A percentile compares a stretch with the other conserved stretches of the same genome.
Conservation (phyloP, 1,140 invertebrate species). For the Cotesia chilonis region DNA sequence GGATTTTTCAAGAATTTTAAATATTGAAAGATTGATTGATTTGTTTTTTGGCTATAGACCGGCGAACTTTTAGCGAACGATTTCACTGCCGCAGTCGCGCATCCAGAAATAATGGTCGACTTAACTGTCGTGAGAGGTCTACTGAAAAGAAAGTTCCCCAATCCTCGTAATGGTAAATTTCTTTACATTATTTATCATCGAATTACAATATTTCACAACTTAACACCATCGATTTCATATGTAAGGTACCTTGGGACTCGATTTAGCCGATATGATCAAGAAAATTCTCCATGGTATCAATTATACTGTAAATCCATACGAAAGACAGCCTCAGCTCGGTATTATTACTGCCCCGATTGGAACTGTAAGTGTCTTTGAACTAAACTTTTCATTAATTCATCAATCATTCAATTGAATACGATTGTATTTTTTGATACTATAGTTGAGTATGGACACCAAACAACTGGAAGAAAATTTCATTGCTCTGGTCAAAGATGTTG, state of each 20-base stretch:
- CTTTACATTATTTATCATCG: background rate
- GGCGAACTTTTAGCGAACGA: conserved; percentile 75
- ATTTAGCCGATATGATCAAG: conserved; percentile 70
- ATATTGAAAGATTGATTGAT: conserved; percentile 6
- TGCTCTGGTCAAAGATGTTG: conserved; percentile 71
- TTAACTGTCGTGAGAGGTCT: conserved; percentile 77
- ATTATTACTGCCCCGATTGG: conserved; percentile 73
- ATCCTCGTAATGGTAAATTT: conserved; percentile 66
- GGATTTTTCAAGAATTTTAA: background rate
- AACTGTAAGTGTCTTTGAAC: conserved; percentile 62
- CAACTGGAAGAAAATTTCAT: conserved; percentile 78
- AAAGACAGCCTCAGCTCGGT: conserved; percentile 75
- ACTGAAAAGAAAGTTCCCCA: conserved; percentile 80
- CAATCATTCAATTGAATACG: background rate
- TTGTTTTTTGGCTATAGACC: conserved; percentile 62
- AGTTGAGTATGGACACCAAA: conserved; percentile 76
- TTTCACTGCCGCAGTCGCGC: conserved; percentile 77
- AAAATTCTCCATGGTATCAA: conserved; percentile 74
- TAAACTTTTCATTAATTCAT: background rate
- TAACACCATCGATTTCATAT: background rate
- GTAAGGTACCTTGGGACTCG: conserved; percentile 70
- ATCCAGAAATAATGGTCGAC: conserved; percentile 81
- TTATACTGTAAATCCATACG: conserved; percentile 72
- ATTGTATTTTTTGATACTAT: conserved; percentile 41
- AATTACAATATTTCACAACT: conserved; percentile 5